A percentile compares a stretch with the other conserved stretches of the same genome.
Evolutionary conservation across 1,140 invertebrate genomes (phyloP).

Genomic region (Philotrypesis tridentata): DNA sequence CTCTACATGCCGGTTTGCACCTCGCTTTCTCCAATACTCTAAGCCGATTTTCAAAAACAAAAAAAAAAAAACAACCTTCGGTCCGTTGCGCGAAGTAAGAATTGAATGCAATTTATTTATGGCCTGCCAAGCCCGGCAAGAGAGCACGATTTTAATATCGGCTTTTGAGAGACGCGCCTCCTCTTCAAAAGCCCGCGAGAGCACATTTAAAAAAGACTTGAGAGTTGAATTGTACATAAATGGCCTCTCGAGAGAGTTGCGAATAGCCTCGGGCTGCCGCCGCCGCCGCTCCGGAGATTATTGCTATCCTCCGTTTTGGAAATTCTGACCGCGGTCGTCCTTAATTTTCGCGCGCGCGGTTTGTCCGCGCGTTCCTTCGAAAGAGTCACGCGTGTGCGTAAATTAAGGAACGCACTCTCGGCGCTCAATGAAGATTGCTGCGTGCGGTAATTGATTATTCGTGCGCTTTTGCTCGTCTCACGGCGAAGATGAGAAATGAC

Average conservation of each 20-base stretch:
- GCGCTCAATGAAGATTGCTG: slow-evolving; percentile 19
- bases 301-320: slow-evolving; percentile 45
- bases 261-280: not conserved
- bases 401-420: slow-evolving; percentile 41
- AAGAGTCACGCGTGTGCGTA: slow-evolving; percentile 6
- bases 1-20: slow-evolving; percentile 25
- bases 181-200: too few species aligned
- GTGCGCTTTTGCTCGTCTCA: slow-evolving; percentile 14
- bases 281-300: slow-evolving; percentile 40
- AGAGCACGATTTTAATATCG: too few species aligned
- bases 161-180: too few species aligned
- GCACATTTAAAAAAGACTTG: not conserved
- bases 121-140: too few species aligned
- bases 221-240: not conserved
- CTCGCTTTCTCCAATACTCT: not conserved
- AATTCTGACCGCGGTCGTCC: slow-evolving; percentile 46
- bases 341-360: slow-evolving; percentile 39
- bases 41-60: not conserved
- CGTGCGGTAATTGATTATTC: slow-evolving; percentile 32
- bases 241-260: not conserved
- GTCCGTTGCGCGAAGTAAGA: too few species aligned
- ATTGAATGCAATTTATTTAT: too few species aligned
- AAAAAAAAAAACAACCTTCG: too few species aligned
- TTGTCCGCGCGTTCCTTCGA: not conserved
- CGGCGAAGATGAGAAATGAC: too few species aligned